These are phyloP conservation scores for Eupithecia subumbrata DNA, from an alignment of 2,888 invertebrate genomes.

Conservation along the genomic window DNA sequence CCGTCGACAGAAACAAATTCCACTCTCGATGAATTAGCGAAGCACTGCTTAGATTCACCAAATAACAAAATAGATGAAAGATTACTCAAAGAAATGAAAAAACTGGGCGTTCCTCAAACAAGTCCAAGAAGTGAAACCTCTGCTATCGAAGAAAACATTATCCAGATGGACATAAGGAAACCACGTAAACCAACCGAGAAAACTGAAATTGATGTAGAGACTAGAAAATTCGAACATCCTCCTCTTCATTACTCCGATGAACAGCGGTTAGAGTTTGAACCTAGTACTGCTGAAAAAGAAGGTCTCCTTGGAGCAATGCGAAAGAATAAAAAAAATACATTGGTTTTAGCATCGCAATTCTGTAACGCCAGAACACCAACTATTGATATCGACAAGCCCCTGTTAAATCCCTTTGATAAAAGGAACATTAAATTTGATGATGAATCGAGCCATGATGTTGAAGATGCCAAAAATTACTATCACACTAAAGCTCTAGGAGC, in stretches of 20 bases:
- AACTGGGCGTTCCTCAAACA: conserved; percentile 44
- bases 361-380: neutral
- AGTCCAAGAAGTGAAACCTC: conserved; percentile 19
- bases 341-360: neutral
- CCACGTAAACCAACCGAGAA: conserved; percentile 42
- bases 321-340: neutral
- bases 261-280: neutral
- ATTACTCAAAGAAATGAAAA: conserved; percentile 55
- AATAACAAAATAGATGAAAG: conserved; percentile 51
- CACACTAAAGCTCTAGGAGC: neutral
- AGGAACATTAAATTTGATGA: neutral
- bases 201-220: conserved; percentile 43
- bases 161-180: conserved; percentile 45
- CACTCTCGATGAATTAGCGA: conserved; percentile 51
- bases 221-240: conserved; percentile 30
- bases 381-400: neutral
- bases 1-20: conserved; percentile 22
- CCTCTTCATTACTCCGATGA: conserved; percentile 19
- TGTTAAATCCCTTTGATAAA: neutral
- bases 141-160: conserved; percentile 38
- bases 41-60: conserved; percentile 51
- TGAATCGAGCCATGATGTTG: neutral
- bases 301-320: neutral
- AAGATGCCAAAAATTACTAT: neutral
- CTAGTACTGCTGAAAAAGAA: neutral